Base-by-base conservation (phyloP, 2,113 vertebrate species). In the Plectropomus leopardus region DNA sequence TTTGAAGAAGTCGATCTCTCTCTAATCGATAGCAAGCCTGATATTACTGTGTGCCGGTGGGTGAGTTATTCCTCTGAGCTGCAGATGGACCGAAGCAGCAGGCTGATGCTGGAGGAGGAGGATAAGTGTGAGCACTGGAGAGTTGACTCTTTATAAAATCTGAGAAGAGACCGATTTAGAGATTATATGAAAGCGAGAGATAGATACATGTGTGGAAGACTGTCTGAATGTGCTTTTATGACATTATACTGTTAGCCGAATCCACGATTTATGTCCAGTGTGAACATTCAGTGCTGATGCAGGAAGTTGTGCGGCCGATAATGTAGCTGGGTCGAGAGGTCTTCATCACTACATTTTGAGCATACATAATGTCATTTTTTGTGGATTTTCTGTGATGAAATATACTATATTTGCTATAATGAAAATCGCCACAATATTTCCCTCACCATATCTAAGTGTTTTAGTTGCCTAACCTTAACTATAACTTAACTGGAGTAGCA, bases 31-130 rank as follows among this genome's bases (percentile, higher is more conserved):
- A 61, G 21, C 42, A 45, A 4, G 70, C 26, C 71, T 47, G 78
- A 82, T 76, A 70, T 79, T 66, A 73, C 80, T 19, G 70, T 30
- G 64, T 67, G 65, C 57, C 16, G 50, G 21, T 7, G 70, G 36
- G 65, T 87, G 83, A 84, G 57, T 88, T 86, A 90, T 90, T 78
- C 76, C 77, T 85, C 36, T 0, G 3, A 44, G 63, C 55, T 24
- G 40, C 32, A 51, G 66, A 32, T 1, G 21, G 78, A 9, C 32
- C 3, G 67, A 53, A 34, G n/a, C 23, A 42, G 66, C 57, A 45
- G 54, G 66, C 78, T 19, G 58, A 50, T 36, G n/a, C n/a, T n/a
- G n/a, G 34, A 36, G 34, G 8, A 36, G 34, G 34, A 36, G 36
- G 36, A 40, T 40, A 10, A 40, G 36, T 40, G 36, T 68, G 84